Conservation (phyloP, 2,888 invertebrate genomes). For the Caradrina kadenii region DNA sequence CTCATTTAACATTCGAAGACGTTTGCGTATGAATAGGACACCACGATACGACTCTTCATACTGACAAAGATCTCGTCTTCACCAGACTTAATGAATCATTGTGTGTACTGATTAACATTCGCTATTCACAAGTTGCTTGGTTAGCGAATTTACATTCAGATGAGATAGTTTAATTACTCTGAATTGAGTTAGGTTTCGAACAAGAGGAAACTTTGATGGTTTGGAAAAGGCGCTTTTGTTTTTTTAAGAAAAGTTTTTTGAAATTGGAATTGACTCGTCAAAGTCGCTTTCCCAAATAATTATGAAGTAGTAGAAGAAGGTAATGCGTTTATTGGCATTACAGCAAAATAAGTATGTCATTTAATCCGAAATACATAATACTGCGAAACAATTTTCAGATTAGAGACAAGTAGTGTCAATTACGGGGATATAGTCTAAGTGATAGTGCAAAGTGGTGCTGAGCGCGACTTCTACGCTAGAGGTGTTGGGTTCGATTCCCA, state of each 20-base stretch:
- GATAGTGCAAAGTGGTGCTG: too few relatives aligned
- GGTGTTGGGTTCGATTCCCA: too few relatives aligned
- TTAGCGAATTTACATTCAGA: conserved; percentile 85
- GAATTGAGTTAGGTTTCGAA: conserved; percentile 54
- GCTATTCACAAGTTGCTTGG: conserved; percentile 78
- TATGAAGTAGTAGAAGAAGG: too few relatives aligned
- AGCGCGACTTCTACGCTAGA: too few relatives aligned
- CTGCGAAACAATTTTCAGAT: too few relatives aligned
- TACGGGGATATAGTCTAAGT: too few relatives aligned
- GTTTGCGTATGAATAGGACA: conserved; percentile 81
- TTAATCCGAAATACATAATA: too few relatives aligned
- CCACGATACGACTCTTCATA: conserved; percentile 80
- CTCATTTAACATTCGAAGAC: conserved; percentile 68
- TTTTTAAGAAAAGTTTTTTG: conserved; percentile 4
- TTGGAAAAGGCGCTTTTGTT: conserved; percentile 41
- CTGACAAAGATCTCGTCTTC: conserved; percentile 85
- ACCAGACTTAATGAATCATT: conserved; percentile 88
- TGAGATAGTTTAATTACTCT: conserved; percentile 79
- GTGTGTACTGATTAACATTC: conserved; percentile 86
- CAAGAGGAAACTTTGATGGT: conserved; percentile 27
- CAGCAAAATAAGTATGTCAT: too few relatives aligned
- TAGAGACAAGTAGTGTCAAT: too few relatives aligned
- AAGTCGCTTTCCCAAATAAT: neutral
- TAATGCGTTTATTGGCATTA: too few relatives aligned
- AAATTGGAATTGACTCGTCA: neutral